Conservation (phyloP, 2,888 invertebrate genomes). For the Cerceris rybyensis region DNA sequence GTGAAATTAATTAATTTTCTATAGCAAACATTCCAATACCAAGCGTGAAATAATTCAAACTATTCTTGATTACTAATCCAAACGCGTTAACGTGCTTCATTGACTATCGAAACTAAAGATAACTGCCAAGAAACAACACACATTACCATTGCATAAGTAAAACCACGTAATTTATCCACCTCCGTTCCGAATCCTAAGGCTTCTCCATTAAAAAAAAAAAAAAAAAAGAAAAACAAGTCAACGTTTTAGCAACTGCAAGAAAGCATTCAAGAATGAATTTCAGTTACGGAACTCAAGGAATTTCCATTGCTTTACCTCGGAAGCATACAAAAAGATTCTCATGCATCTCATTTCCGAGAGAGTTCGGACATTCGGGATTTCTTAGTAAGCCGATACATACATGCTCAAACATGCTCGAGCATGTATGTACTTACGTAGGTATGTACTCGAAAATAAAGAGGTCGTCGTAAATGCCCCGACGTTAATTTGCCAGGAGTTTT, state of each 20-base stretch:
- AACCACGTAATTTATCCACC: no score
- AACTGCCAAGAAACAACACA: no score
- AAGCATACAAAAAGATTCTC: conserved; percentile 3
- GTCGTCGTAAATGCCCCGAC: conserved; percentile 61
- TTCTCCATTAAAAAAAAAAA: no score
- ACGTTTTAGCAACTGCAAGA: no score
- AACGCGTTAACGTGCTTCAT: no score
- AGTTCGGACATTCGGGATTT: conserved; percentile 11
- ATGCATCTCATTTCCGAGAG: conserved; percentile 8
- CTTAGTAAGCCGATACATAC: conserved; percentile 16
- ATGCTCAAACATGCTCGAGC: conserved; percentile 12
- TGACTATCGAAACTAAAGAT: no score
- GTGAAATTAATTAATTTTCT: background rate
- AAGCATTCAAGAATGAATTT: background rate
- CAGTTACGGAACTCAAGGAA: background rate
- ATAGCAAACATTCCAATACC: background rate
- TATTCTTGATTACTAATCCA: no score
- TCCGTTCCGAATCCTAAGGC: no score
- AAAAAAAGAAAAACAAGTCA: no score
- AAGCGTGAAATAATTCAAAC: no score
- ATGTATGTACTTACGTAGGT: background rate
- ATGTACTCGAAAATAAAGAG: conserved; percentile 56
- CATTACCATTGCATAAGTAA: no score
- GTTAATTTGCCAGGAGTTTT: conserved; percentile 71
- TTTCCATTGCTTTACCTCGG: background rate